Evolutionary conservation across 2,113 vertebrate species (phyloP).

Genomic region (Myotis lucifugus): DNA sequence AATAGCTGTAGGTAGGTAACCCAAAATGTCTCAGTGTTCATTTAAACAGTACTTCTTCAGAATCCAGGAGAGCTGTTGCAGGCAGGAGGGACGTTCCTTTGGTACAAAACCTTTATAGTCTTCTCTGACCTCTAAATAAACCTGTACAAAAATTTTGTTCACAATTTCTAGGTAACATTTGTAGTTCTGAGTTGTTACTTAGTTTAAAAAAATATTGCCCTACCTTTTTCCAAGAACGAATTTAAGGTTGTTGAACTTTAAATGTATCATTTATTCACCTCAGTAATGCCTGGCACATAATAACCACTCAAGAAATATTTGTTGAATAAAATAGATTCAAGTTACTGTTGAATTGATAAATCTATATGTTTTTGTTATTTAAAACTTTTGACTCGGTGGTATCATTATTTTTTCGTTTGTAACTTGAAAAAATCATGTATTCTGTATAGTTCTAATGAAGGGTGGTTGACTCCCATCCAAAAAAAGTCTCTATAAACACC

Average conservation of each 20-base stretch:
- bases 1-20: neutral
- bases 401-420: neutral
- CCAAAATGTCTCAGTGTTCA: neutral
- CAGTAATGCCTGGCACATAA: constrained; percentile 23
- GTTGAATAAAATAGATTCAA: constrained; percentile 34
- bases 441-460: constrained; percentile 17
- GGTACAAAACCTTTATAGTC: neutral
- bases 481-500: neutral
- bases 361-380: neutral
- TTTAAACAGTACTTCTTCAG: constrained; percentile 4
- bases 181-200: neutral
- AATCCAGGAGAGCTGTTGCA: constrained; percentile 28
- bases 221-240: constrained; percentile 29
- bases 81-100: neutral
- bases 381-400: constrained; percentile 10
- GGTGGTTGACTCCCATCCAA: neutral
- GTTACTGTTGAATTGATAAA: constrained; percentile 1
- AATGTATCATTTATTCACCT: constrained; percentile 28
- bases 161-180: constrained; percentile 11
- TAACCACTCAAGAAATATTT: constrained; percentile 49
- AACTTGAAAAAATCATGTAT: constrained; percentile 35
- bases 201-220: neutral
- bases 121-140: constrained; percentile 42
- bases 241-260: constrained; percentile 13
- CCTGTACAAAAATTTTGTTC: neutral